phyloP scores from a whole-genome alignment of 2,113 vertebrate genomes.

The Pyrgilauda ruficollis region DNA sequence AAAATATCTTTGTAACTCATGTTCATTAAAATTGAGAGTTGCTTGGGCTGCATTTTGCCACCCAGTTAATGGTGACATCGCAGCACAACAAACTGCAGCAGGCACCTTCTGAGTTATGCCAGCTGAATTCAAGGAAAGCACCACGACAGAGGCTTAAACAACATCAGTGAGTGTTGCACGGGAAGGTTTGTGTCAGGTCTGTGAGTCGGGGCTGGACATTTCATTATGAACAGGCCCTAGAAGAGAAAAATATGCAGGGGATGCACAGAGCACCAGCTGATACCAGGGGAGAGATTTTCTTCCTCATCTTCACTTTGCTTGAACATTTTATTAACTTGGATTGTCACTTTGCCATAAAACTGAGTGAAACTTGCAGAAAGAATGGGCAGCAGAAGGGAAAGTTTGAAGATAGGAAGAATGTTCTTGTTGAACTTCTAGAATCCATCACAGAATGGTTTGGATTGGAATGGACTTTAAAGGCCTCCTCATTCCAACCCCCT shows the following conservation, averaged over 20 bases:
- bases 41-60: neutral
- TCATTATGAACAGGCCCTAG: neutral
- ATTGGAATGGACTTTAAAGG: neutral
- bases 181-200: neutral
- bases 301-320: neutral
- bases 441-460: neutral
- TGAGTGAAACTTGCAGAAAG: neutral
- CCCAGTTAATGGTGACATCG: neutral
- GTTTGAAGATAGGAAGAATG: neutral
- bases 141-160: neutral
- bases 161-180: neutral
- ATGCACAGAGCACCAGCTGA: neutral
- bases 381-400: neutral
- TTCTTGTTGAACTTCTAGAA: neutral
- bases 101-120: neutral
- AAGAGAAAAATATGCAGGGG: neutral
- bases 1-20: neutral
- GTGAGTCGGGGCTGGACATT: neutral
- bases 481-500: rapidly evolving
- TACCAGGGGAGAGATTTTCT: neutral
- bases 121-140: neutral
- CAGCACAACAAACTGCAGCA: neutral
- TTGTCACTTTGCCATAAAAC: neutral
- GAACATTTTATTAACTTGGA: neutral
- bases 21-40: neutral